Base-by-base conservation (phyloP, 2,113 vertebrate species). In the Pedetes capensis region DNA sequence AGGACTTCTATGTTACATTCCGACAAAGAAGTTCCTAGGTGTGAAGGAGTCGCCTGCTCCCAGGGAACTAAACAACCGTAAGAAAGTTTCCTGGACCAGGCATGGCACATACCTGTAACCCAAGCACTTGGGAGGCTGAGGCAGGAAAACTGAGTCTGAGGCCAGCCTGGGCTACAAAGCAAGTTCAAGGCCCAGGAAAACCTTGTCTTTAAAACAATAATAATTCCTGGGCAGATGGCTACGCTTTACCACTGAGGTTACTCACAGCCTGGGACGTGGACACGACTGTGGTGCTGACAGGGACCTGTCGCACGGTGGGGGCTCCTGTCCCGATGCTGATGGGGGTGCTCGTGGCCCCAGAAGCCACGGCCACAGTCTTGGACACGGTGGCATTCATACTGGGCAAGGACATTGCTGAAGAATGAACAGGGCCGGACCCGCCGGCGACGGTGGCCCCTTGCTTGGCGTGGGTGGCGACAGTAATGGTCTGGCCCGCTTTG, bases 251-350 rank as follows among this genome's bases (percentile, higher is more conserved):
- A 69, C 20, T 5, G 8, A 37, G 6, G 5, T 47, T 97, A 98
- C 99, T 99, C 98, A 99, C 99, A 39, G 99, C 98, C 96, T 99
- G 99, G 39, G 99, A 98, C 0, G 98, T 98, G 14, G 99, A 98
- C 0, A 99, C 99, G 3, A 99, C 99, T 0, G 99, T 98, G 74
- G 99, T 99, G 88, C 97, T 99, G 89, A 99, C 99, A 0, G 99
- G 99, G 1, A 99, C 99, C 96, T 99, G 99, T n/a, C 99, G 98
- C 95, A 99, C 98, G 0, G 99, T 98, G 0, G 99, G 98, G 4
- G 98, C 98, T 61, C 99, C 99, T 0, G 99, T 97, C 75, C 99
- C 98, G 0, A 99, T 97, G 0, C 98, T 98, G 92, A 99, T 98
- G 69, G 99, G 97, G 5, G 99, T 98, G 16, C 98, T 98, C 0